Evolutionary conservation across 2,888 invertebrate species (phyloP).

Genomic region (Chrysolina americana): DNA sequence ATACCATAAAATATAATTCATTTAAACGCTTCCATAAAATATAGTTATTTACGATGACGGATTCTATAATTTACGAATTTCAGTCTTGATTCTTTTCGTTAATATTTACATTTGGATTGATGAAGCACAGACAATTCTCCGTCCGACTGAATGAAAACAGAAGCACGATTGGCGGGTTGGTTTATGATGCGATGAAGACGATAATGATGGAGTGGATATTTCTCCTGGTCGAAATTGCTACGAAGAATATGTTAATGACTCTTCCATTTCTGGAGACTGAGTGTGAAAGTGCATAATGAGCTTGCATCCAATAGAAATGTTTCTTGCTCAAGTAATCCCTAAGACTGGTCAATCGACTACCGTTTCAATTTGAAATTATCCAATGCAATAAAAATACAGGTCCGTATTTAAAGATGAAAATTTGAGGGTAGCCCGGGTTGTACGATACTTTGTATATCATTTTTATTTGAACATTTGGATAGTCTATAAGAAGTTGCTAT

Average conservation of each 20-base stretch:
- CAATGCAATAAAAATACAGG: no score
- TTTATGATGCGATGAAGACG: constrained; percentile 12
- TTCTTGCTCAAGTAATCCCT: no score
- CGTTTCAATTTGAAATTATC: no score
- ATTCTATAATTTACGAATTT: constrained; percentile 55
- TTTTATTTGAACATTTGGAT: no score
- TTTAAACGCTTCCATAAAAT: constrained; percentile 62
- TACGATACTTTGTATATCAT: no score
- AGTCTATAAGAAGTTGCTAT: no score
- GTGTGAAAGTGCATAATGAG: no score
- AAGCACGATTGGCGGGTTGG: not conserved
- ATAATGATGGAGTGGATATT: not conserved
- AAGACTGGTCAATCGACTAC: no score
- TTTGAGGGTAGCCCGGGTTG: no score
- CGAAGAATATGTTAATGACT: not conserved
- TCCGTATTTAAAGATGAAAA: no score
- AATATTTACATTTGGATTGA: constrained; percentile 53
- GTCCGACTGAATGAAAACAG: constrained; percentile 24
- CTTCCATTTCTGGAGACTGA: no score
- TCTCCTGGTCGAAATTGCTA: not conserved
- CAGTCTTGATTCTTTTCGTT: constrained; percentile 49
- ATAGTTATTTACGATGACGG: constrained; percentile 61
- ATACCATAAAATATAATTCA: constrained; percentile 63
- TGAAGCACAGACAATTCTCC: constrained; percentile 49
- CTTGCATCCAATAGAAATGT: no score